Percentiles rank a stretch among this genome's conserved stretches.
Evolutionary conservation across 2,113 vertebrate species (phyloP).

Genomic region (Heterotis niloticus): DNA sequence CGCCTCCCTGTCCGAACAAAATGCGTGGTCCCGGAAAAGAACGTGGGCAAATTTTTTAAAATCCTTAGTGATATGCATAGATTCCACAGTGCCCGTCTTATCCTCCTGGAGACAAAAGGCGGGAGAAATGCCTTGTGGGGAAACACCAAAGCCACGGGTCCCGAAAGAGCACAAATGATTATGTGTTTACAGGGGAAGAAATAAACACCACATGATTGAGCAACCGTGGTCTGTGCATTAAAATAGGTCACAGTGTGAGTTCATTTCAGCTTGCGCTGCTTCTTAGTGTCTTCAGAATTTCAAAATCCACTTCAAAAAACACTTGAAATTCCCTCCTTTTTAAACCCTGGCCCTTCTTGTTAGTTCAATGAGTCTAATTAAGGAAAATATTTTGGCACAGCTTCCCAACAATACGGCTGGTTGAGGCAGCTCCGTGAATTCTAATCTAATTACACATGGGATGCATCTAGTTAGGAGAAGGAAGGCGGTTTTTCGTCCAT

Average conservation of each 20-base stretch:
- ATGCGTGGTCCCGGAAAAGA: slow-evolving; percentile 41
- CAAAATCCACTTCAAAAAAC: slow-evolving; percentile 35
- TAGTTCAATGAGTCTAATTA: slow-evolving; percentile 53
- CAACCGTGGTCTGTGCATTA: slow-evolving; percentile 35
- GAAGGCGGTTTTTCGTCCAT: slow-evolving; percentile 45
- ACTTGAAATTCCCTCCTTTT: slow-evolving; percentile 34
- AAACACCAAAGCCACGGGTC: slow-evolving; percentile 34
- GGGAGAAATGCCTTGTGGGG: slow-evolving; percentile 27
- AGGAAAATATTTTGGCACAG: slow-evolving; percentile 41
- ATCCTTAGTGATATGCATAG: slow-evolving; percentile 17
- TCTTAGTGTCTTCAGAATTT: slow-evolving; percentile 10
- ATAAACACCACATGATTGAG: slow-evolving; percentile 45
- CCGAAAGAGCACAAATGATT: slow-evolving; percentile 26
- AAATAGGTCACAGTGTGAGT: slow-evolving; percentile 42
- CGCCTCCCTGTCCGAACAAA: background rate
- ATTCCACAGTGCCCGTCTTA: slow-evolving; percentile 25
- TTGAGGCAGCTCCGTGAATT: slow-evolving; percentile 33
- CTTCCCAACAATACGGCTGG: slow-evolving; percentile 22
- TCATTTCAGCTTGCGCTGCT: slow-evolving; percentile 17
- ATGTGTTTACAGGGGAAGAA: slow-evolving; percentile 43
- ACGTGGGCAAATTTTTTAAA: slow-evolving; percentile 14
- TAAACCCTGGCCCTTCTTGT: slow-evolving; percentile 34
- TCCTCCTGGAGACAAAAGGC: slow-evolving; percentile 13
- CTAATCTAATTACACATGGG: slow-evolving; percentile 48
- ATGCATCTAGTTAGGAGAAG: slow-evolving; percentile 45